A percentile compares a stretch with the other conserved stretches of the same genome.
These are phyloP conservation scores for Girardinus metallicus DNA, from an alignment of 2,797 vertebrate genomes.

Conservation along the genomic window DNA sequence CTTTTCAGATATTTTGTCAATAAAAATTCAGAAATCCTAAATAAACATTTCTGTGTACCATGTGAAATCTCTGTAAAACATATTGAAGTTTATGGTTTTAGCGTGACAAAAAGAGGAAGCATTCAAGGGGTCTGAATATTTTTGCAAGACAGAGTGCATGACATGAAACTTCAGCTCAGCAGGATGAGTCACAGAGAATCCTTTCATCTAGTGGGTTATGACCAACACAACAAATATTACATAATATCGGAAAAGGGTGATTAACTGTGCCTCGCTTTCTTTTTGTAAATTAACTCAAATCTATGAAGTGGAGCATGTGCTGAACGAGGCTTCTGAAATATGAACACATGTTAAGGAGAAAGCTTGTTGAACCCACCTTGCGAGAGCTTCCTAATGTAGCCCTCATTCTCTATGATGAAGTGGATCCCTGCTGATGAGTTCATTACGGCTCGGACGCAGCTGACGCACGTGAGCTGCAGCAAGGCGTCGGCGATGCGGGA, in stretches of 20 bases:
- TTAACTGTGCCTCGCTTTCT: neutral
- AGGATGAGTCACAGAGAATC: slow-evolving; percentile 21
- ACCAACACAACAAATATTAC: slow-evolving; percentile 7
- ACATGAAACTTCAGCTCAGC: slow-evolving; percentile 22
- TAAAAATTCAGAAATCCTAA: neutral
- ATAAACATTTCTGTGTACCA: neutral
- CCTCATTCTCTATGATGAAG: slow-evolving; percentile 95
- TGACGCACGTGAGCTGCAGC: slow-evolving; percentile 96
- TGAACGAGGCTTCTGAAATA: neutral
- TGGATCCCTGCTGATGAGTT: slow-evolving; percentile 93
- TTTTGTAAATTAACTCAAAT: neutral
- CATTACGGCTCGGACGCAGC: slow-evolving; percentile 93
- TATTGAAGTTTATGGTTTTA: neutral
- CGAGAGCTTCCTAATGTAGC: slow-evolving; percentile 94
- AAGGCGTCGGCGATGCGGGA: slow-evolving; percentile 92
- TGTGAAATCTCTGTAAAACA: neutral
- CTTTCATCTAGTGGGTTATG: neutral
- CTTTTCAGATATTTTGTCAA: neutral
- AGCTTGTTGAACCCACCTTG: slow-evolving; percentile 83
- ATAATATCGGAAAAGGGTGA: neutral
- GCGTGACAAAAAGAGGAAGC: neutral
- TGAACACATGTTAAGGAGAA: neutral
- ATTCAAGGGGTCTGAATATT: neutral
- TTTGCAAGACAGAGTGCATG: neutral
- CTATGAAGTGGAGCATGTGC: neutral